Evolutionary conservation across 30 jellyfish, hydroid and myxozoan species (phyloP).

Genomic region (Hydractinia symbiolongicarpus): DNA sequence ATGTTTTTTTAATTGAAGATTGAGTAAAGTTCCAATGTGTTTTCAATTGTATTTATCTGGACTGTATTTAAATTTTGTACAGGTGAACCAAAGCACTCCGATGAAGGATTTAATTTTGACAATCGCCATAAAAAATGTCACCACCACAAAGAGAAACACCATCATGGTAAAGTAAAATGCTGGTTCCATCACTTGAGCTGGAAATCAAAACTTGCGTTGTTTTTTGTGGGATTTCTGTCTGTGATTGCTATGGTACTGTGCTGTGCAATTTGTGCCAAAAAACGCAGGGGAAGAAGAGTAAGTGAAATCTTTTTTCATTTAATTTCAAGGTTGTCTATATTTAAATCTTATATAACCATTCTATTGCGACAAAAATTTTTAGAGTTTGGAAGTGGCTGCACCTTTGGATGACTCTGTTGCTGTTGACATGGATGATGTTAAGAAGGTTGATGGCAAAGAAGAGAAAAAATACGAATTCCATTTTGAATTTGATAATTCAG

Average conservation of each 20-base stretch:
- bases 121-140: not conserved
- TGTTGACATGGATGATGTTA: conserved; percentile 14
- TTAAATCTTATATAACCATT: not conserved
- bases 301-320: not conserved
- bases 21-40: not conserved
- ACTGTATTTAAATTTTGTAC: not conserved
- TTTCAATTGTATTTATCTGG: not conserved
- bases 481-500: conserved; percentile 20
- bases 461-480: conserved; percentile 20
- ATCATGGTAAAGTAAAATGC: conserved; percentile 14
- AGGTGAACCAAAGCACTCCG: not conserved
- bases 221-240: conserved; percentile 10
- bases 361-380: not conserved
- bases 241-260: not conserved
- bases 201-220: conserved; percentile 17
- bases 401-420: not conserved
- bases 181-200: conserved; percentile 19
- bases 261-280: not conserved
- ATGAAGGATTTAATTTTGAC: not conserved
- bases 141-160: conserved; percentile 10
- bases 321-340: not conserved
- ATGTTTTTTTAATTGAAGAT: not conserved
- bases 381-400: not conserved
- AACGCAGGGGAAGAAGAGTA: not conserved
- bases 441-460: conserved; percentile 2